A percentile compares a stretch with the other conserved stretches of the same genome.
Evolutionary conservation across 2,797 vertebrate genomes (phyloP).

Genomic region (Ptychobarbus kaznakovi): DNA sequence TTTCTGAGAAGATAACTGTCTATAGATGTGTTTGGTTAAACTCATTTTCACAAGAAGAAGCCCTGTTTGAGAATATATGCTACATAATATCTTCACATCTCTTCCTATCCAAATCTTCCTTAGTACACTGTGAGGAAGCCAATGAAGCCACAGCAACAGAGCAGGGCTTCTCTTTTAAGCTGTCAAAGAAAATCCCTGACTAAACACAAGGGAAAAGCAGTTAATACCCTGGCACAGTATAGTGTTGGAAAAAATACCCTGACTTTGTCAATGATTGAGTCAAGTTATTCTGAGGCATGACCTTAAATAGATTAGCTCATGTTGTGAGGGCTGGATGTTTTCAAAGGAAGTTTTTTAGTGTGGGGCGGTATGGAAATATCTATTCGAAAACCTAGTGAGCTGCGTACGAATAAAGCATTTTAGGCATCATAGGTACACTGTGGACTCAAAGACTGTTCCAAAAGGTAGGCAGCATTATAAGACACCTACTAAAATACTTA

Average conservation of each 20-base stretch:
- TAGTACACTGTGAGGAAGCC: constrained; percentile 45
- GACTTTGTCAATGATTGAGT: constrained; percentile 46
- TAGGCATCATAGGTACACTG: not conserved
- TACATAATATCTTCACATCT: constrained; percentile 54
- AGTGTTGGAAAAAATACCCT: constrained; percentile 1
- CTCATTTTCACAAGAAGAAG: not conserved
- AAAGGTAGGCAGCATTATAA: not conserved
- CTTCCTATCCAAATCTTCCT: constrained; percentile 49
- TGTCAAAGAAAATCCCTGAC: constrained; percentile 60
- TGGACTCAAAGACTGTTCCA: not conserved
- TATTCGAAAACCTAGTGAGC: constrained; percentile 1
- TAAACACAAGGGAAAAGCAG: constrained; percentile 50
- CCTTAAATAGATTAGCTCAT: constrained; percentile 46
- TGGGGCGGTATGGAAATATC: constrained; percentile 15
- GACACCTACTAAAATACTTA: not conserved
- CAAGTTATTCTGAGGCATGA: constrained; percentile 45
- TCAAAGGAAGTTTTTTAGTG: constrained; percentile 44
- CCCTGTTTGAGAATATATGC: constrained; percentile 42
- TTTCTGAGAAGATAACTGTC: not conserved
- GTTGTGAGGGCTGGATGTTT: constrained; percentile 21
- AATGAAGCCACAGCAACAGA: constrained; percentile 45
- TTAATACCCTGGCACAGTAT: constrained; percentile 53
- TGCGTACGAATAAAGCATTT: not conserved
- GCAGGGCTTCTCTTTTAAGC: constrained; percentile 52
- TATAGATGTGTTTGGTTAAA: not conserved